phyloP scores from a whole-genome alignment of 1,140 invertebrate genomes.

The Frieseomelitta varia region DNA sequence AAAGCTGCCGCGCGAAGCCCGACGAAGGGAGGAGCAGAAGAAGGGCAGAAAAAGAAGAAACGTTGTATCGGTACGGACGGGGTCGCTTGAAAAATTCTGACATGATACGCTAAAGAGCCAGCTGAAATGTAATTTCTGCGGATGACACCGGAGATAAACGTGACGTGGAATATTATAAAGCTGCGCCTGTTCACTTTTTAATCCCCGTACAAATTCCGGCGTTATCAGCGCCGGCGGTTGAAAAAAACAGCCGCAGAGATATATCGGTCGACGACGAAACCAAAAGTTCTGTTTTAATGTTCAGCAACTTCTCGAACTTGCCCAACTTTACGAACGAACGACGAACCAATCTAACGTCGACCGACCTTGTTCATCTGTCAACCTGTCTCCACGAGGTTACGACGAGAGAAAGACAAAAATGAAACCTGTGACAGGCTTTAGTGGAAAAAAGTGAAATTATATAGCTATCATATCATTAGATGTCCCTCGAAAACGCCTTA shows the following conservation, averaged over 20 bases:
- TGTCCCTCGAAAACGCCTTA: slow-evolving; percentile 43
- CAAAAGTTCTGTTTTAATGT: not conserved
- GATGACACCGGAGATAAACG: slow-evolving; percentile 51
- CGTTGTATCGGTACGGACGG: not conserved
- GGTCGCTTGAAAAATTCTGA: not conserved
- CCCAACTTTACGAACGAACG: slow-evolving; percentile 48
- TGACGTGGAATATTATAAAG: slow-evolving; percentile 31
- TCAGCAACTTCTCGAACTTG: slow-evolving; percentile 1
- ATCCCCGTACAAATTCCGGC: slow-evolving; percentile 23
- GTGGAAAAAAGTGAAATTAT: slow-evolving; percentile 18
- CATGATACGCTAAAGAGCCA: slow-evolving; percentile 15
- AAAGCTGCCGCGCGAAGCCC: not conserved
- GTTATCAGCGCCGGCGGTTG: not conserved
- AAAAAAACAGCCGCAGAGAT: slow-evolving; percentile 1
- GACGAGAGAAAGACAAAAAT: not conserved
- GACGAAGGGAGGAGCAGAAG: not conserved
- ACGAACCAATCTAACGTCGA: slow-evolving; percentile 69
- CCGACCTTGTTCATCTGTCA: slow-evolving; percentile 54
- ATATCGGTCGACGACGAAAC: not conserved
- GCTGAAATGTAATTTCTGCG: slow-evolving; percentile 54
- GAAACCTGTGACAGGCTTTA: not conserved
- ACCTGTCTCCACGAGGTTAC: not conserved
- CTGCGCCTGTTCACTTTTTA: slow-evolving; percentile 25
- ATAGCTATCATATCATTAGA: slow-evolving; percentile 58
- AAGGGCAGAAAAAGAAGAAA: not conserved